These are phyloP conservation scores for Ectropis crepuscularia DNA, from an alignment of 2,888 invertebrate species.

Conservation along the genomic window DNA sequence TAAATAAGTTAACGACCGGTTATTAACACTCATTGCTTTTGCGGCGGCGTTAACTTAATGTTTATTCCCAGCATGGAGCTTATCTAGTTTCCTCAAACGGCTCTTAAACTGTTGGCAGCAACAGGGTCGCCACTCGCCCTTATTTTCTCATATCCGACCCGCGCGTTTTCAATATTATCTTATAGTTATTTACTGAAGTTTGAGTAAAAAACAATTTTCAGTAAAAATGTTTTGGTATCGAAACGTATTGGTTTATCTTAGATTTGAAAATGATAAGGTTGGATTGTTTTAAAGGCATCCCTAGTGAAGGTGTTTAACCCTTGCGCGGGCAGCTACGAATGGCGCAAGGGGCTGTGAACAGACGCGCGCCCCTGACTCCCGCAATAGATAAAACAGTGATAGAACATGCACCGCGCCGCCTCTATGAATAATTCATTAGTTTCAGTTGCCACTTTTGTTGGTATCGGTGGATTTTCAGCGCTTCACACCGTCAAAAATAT, in stretches of 20 bases:
- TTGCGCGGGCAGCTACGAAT: conserved; percentile 56
- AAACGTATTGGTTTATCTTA: conserved; percentile 6
- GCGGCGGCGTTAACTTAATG: conserved; percentile 74
- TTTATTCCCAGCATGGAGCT: conserved; percentile 70
- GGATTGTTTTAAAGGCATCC: conserved; percentile 14
- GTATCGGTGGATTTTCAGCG: conserved; percentile 84
- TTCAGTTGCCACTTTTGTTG: conserved; percentile 85
- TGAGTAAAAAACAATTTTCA: conserved; percentile 6
- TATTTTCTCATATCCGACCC: background rate
- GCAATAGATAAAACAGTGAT: conserved; percentile 86
- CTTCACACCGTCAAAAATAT: conserved; percentile 81
- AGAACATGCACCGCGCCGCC: conserved; percentile 85
- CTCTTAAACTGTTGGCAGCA: conserved; percentile 23
- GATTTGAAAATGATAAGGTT: conserved; percentile 9
- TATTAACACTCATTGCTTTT: conserved; percentile 68
- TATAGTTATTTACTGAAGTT: background rate
- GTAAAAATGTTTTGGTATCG: conserved; percentile 14
- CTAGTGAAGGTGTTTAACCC: conserved; percentile 75
- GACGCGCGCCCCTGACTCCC: conserved; percentile 68
- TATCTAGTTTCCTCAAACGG: conserved; percentile 35
- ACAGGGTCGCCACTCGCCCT: conserved; percentile 18
- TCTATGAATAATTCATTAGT: conserved; percentile 85
- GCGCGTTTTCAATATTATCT: background rate
- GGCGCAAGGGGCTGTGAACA: conserved; percentile 51
- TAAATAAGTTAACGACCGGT: conserved; percentile 50